Percentiles rank a stretch among this genome's conserved stretches.
Evolutionary conservation across 1,140 invertebrate species (phyloP).

Genomic region (Drosophila mojavensis): DNA sequence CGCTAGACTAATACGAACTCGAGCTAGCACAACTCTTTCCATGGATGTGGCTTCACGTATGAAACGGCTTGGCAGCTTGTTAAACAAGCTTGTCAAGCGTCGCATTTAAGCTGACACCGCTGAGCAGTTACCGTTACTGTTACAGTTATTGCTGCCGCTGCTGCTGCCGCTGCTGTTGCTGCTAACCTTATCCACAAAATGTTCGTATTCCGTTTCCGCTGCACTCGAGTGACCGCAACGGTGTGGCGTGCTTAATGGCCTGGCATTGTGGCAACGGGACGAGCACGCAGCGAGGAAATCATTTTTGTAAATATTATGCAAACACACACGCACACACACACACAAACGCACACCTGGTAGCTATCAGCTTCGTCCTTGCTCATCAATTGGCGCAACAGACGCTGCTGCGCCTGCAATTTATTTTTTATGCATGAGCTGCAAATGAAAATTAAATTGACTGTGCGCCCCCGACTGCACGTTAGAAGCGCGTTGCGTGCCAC

Average conservation of each 20-base stretch:
- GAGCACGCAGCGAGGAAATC: conserved; percentile 32
- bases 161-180: background rate
- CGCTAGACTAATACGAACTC: too few relatives aligned
- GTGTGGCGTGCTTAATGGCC: conserved; percentile 61
- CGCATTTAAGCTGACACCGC: background rate
- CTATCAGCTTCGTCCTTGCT: conserved; percentile 41
- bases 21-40: too few relatives aligned
- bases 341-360: background rate
- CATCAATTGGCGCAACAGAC: conserved; percentile 58
- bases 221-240: conserved; percentile 39
- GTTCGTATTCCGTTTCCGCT: conserved; percentile 41
- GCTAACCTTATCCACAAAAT: conserved; percentile 23
- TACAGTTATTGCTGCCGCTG: background rate
- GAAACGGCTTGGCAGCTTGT: conserved; percentile 7
- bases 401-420: conserved; percentile 53
- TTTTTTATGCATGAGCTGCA: conserved; percentile 75
- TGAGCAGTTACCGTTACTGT: background rate
- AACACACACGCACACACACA: background rate
- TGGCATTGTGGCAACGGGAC: conserved; percentile 37
- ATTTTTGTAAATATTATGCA: conserved; percentile 67
- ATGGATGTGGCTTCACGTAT: too few relatives aligned
- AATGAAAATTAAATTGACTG: conserved; percentile 79
- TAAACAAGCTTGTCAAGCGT: conserved; percentile 7
- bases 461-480: conserved; percentile 44
- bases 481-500: conserved; percentile 44